Evolutionary conservation across 53 echinoderm and acorn worm genomes (phyloP).

Genomic region (Echinometra lucunter): DNA sequence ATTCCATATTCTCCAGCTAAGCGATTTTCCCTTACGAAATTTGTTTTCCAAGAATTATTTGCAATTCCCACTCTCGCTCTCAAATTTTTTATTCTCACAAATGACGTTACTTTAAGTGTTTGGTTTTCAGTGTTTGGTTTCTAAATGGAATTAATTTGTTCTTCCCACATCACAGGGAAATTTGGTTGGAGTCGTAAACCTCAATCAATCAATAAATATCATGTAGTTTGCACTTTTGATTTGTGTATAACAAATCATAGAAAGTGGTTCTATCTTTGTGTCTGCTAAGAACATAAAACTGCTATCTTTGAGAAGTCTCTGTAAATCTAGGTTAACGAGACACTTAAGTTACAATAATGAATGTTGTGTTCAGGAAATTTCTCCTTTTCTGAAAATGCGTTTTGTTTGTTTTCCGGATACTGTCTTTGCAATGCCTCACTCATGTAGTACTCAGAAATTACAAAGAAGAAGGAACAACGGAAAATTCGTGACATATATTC

Average conservation of each 20-base stretch:
- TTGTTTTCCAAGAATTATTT: background rate
- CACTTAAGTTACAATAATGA: background rate
- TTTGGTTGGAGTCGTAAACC: background rate
- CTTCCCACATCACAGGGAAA: background rate
- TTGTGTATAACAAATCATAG: background rate
- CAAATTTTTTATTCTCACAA: background rate
- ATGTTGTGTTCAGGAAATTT: background rate
- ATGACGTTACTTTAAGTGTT: background rate
- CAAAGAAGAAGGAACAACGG: background rate
- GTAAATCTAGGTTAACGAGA: background rate
- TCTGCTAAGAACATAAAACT: background rate
- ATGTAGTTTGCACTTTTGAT: background rate
- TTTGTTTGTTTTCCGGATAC: background rate
- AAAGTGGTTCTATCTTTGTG: background rate
- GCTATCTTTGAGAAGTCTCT: background rate
- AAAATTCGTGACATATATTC: background rate
- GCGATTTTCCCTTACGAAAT: no score
- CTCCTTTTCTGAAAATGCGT: background rate
- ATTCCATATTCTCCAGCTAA: background rate
- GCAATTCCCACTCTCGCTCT: no score
- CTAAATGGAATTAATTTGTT: background rate
- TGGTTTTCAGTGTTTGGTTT: background rate
- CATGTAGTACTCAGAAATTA: constrained; percentile 5
- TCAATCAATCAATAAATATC: background rate
- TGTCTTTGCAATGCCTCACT: background rate